A percentile compares a stretch with the other conserved stretches of the same genome.
These are phyloP conservation scores for Bradypodion ventrale DNA, from an alignment of 2,797 vertebrate genomes.

Conservation along the genomic window DNA sequence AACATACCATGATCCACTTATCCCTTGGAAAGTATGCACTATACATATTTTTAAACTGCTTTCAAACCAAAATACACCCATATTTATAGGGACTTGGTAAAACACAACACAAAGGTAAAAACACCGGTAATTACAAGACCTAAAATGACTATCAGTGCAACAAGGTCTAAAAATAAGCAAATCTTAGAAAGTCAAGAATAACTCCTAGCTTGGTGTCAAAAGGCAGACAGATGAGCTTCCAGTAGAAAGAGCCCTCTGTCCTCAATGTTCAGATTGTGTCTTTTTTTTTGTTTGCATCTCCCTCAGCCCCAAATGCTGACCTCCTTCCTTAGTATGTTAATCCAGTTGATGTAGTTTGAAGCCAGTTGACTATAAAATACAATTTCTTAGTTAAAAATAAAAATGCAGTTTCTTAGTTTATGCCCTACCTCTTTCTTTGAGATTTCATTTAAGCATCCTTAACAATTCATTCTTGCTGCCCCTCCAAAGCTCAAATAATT, in stretches of 20 bases:
- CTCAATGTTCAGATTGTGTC: neutral
- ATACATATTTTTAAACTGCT: neutral
- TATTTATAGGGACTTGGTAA: neutral
- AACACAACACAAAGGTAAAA: neutral
- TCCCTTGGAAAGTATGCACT: slow-evolving; percentile 13
- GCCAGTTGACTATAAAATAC: slow-evolving; percentile 4
- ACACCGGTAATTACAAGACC: neutral
- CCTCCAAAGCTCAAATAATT: slow-evolving; percentile 35
- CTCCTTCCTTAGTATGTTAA: neutral
- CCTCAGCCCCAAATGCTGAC: neutral
- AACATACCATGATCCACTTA: neutral
- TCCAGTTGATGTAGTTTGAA: slow-evolving; percentile 7
- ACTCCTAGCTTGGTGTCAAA: neutral
- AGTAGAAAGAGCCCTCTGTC: neutral
- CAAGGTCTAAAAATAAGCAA: neutral
- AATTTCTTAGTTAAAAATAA: slow-evolving; percentile 17
- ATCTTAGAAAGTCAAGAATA: neutral
- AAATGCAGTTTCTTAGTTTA: slow-evolving; percentile 15
- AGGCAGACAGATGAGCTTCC: neutral
- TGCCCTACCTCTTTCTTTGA: slow-evolving; percentile 13
- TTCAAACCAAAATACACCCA: neutral
- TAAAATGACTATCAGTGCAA: neutral
- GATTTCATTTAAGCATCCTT: slow-evolving; percentile 29
- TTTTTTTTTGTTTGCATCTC: slow-evolving; percentile 16
- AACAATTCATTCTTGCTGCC: slow-evolving; percentile 21